Evolutionary conservation across 1,140 invertebrate species (phyloP).

Genomic region (Euschistus heros): DNA sequence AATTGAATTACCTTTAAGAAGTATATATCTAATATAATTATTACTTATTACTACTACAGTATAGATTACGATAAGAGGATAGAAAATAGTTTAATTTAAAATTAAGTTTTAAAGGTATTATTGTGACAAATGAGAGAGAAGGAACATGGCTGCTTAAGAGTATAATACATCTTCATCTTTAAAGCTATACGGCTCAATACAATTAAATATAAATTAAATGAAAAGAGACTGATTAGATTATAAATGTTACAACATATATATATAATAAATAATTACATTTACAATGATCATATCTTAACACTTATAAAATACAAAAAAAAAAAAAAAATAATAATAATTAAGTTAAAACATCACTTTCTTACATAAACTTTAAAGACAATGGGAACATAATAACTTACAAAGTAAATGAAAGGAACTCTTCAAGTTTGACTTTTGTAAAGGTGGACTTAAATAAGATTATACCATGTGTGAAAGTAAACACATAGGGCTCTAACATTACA

Average conservation of each 20-base stretch:
- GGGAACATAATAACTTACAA: no score
- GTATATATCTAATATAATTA: no score
- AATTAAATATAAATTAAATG: neutral
- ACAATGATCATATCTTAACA: neutral
- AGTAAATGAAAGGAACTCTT: no score
- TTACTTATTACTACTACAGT: neutral
- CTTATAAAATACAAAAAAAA: neutral
- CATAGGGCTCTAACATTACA: slow-evolving; percentile 6
- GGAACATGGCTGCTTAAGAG: slow-evolving; percentile 3
- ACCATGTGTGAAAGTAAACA: no score
- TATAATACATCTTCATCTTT: neutral
- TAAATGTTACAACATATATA: neutral
- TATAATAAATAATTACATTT: neutral
- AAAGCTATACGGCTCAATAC: neutral
- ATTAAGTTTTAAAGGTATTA: neutral
- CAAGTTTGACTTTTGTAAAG: no score
- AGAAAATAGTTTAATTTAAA: neutral
- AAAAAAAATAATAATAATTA: neutral
- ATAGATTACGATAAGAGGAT: neutral
- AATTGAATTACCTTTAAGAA: no score
- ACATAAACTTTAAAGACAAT: no score
- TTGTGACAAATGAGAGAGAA: neutral
- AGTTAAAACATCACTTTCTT: no score
- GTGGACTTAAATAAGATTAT: no score
- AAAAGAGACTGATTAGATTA: neutral